Evolutionary conservation across 2,888 invertebrate genomes (phyloP).

Genomic region (Protonemura montana): DNA sequence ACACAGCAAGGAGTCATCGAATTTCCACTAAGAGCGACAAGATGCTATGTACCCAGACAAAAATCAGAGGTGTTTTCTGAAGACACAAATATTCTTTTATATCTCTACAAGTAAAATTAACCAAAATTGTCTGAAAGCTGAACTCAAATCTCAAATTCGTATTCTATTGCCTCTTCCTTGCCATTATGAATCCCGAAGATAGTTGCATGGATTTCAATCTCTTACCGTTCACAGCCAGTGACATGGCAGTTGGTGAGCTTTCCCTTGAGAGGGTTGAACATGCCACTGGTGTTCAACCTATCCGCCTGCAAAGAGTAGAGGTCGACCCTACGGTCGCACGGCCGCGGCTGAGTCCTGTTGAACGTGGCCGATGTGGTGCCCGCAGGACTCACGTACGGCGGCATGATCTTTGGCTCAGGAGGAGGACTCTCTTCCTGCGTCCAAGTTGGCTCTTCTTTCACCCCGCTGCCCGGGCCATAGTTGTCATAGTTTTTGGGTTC

Average conservation of each 20-base stretch:
- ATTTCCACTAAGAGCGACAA: too few relatives aligned
- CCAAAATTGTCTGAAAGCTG: too few relatives aligned
- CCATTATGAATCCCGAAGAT: too few relatives aligned
- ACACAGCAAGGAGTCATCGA: too few relatives aligned
- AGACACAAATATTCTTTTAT: too few relatives aligned
- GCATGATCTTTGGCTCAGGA: not conserved
- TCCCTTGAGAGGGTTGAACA: conserved; percentile 85
- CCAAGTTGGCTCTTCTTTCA: conserved; percentile 29
- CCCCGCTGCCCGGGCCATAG: conserved; percentile 35
- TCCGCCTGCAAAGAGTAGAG: conserved; percentile 85
- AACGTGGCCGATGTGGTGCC: conserved; percentile 42
- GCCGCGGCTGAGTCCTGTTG: conserved; percentile 60
- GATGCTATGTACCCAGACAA: too few relatives aligned
- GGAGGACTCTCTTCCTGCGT: conserved; percentile 34
- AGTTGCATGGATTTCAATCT: too few relatives aligned
- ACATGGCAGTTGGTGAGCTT: conserved; percentile 88
- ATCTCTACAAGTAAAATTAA: too few relatives aligned
- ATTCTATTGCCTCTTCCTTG: too few relatives aligned
- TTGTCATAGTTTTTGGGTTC: conserved; percentile 52
- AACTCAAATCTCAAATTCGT: too few relatives aligned
- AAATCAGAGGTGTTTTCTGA: too few relatives aligned
- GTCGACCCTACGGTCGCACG: conserved; percentile 88
- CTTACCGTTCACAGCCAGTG: conserved; percentile 84
- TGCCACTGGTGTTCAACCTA: conserved; percentile 76
- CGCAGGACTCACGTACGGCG: conserved; percentile 31